These are phyloP conservation scores for Laterallus jamaicensis DNA, from an alignment of 2,113 vertebrate genomes.

Conservation along the genomic window DNA sequence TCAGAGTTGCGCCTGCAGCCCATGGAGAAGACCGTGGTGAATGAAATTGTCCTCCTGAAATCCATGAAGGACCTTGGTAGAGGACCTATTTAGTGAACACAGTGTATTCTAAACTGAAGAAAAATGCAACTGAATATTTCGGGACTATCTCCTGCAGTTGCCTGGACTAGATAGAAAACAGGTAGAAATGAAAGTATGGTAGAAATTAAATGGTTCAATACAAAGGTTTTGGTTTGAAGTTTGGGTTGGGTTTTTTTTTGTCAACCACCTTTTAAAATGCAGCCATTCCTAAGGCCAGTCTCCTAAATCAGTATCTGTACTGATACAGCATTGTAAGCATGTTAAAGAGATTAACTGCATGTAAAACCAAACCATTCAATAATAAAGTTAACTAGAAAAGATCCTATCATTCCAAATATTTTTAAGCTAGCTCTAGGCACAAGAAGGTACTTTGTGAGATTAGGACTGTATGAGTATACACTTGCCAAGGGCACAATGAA, in stretches of 20 bases:
- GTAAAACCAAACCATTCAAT: neutral
- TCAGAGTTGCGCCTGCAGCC: neutral
- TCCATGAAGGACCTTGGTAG: neutral
- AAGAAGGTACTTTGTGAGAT: neutral
- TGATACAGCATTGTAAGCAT: neutral
- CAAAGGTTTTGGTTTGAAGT: too few species aligned
- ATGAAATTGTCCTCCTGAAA: neutral
- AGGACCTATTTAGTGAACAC: neutral
- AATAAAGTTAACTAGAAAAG: neutral
- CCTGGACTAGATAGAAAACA: neutral
- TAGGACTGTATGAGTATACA: neutral
- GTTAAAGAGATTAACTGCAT: neutral
- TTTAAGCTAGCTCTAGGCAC: neutral
- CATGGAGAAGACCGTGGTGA: neutral
- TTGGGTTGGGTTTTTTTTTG: neutral
- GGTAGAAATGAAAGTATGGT: neutral
- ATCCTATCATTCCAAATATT: neutral
- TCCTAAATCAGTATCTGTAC: neutral
- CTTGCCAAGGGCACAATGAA: neutral
- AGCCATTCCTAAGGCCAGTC: neutral
- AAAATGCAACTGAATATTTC: neutral
- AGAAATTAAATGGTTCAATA: neutral
- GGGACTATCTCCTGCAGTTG: neutral
- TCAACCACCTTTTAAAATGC: neutral
- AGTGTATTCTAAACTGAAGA: neutral